Evolutionary conservation across 2,888 invertebrate genomes (phyloP), one percentile per base, ranked within the genome.

Genomic region (Baccha elongata): DNA sequence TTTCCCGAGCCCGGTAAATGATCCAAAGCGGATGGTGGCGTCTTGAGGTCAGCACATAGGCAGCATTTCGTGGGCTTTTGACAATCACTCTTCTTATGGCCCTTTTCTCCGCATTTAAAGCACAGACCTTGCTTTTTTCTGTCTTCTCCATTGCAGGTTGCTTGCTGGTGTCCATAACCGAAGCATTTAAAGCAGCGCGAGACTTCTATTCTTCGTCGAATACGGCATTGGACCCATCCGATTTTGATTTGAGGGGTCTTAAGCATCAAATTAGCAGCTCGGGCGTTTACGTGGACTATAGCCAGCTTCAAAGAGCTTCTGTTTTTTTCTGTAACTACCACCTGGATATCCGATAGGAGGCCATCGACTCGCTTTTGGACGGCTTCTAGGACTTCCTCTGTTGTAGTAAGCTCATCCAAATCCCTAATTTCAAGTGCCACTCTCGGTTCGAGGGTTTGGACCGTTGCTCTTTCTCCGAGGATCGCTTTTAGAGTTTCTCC

Each of bases 331-430:
- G 55, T 73, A n/a, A 23, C 1, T 1, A 13, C 0, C n/a, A 48
- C 17, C 15, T 64, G n/a, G 3, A 44, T 3, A 6, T 23, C 48
- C 2, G 8, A 3, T 10, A 13, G 2, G 7, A 2, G 8, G 8
- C 21, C 13, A 1, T 35, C 35, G 3, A 23, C 4, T 46, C 21
- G 37, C 26, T 6, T 44, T 10, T 8, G 2, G 10, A 29, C 6
- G 8, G 65, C 53, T 37, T 64, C 19, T n/a, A 48, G 21, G 0
- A 65, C 48, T 29, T 65, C 73, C n/a, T 58, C 65, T 19, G 4
- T 29, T 29, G 40, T 73, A 2, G 55, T 48, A n/a, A 58, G 46
- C 4, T 64, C 64, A 13, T 73, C 72, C 11, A 73, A 7, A 17
- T 73, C 53, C 40, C 72, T 53, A 8, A 73, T 55, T 21, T 65